Percentiles rank a stretch among this genome's conserved stretches.
Conservation (phyloP, 2,113 vertebrate species). For the Oreotragus oreotragus region DNA sequence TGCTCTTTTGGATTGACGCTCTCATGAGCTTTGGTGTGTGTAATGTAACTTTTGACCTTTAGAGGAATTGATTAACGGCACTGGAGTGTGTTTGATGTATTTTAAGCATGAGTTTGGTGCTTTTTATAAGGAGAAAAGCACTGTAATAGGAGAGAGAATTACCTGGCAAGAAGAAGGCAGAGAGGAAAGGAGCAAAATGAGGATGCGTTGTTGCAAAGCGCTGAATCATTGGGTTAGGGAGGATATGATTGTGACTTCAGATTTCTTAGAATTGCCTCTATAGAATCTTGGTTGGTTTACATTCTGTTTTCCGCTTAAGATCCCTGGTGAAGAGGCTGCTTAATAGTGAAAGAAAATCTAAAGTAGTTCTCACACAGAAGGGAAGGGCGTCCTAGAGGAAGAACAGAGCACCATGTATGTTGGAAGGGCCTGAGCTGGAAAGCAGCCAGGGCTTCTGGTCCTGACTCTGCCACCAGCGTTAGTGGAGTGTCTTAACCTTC, state of each 20-base stretch:
- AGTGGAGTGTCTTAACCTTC: background rate
- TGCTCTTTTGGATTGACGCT: constrained; percentile 21
- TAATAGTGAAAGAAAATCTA: background rate
- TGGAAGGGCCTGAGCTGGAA: background rate
- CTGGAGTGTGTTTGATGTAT: constrained; percentile 19
- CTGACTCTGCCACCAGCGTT: background rate
- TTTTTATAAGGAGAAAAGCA: background rate
- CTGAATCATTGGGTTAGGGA: background rate
- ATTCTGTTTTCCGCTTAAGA: constrained; percentile 5
- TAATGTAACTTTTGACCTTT: constrained; percentile 43
- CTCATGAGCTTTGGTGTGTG: background rate
- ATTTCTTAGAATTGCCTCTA: background rate
- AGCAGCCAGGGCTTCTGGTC: background rate
- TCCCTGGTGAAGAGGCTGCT: background rate
- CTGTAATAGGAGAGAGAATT: background rate
- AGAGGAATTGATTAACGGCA: constrained; percentile 39
- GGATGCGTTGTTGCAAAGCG: background rate
- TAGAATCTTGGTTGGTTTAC: constrained; percentile 6
- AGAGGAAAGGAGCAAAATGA: background rate
- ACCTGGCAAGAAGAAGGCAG: background rate
- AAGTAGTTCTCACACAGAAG: background rate
- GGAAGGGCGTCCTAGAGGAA: background rate
- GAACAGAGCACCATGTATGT: background rate
- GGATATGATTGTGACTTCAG: constrained; percentile 16
- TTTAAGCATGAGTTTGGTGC: constrained; percentile 52